Conservation (phyloP, 30 jellyfish, hydroid and myxozoan genomes). For the Catostylus mosaicus region DNA sequence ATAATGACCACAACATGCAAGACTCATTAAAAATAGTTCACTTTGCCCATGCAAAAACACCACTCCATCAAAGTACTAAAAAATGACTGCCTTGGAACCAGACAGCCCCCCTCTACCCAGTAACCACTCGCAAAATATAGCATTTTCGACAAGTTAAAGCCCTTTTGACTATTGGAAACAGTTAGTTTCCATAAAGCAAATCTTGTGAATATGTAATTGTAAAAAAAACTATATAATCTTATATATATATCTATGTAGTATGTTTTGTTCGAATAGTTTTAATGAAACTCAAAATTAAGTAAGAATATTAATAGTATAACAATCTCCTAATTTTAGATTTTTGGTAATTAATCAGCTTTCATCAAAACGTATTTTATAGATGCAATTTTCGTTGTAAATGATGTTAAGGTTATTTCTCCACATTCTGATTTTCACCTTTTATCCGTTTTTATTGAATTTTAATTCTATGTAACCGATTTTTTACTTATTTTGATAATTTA, state of each 20-base stretch:
- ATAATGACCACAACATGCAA: too few relatives aligned
- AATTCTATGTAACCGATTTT: conserved; percentile 16
- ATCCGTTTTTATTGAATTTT: conserved; percentile 23
- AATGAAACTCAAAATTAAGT: not conserved
- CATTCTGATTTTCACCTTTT: conserved; percentile 8
- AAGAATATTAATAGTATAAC: not conserved
- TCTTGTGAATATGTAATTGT: conserved; percentile 45
- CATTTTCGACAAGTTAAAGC: too few relatives aligned
- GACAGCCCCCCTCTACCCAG: too few relatives aligned
- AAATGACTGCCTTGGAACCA: too few relatives aligned
- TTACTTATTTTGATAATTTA: conserved; percentile 36
- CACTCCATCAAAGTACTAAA: too few relatives aligned
- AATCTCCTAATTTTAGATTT: not conserved
- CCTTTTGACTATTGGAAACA: too few relatives aligned
- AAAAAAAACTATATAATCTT: conserved; percentile 11
- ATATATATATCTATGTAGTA: not conserved
- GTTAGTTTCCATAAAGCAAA: not conserved
- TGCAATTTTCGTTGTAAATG: conserved; percentile 47
- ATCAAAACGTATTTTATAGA: conserved; percentile 41
- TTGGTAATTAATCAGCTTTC: not conserved
- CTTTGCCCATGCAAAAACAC: too few relatives aligned
- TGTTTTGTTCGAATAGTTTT: conserved; percentile 40
- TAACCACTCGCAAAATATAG: too few relatives aligned
- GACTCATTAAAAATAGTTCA: too few relatives aligned
- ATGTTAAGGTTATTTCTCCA: conserved; percentile 7